Conservation (phyloP, 2,797 vertebrate genomes). For the Perodicticus potto region DNA sequence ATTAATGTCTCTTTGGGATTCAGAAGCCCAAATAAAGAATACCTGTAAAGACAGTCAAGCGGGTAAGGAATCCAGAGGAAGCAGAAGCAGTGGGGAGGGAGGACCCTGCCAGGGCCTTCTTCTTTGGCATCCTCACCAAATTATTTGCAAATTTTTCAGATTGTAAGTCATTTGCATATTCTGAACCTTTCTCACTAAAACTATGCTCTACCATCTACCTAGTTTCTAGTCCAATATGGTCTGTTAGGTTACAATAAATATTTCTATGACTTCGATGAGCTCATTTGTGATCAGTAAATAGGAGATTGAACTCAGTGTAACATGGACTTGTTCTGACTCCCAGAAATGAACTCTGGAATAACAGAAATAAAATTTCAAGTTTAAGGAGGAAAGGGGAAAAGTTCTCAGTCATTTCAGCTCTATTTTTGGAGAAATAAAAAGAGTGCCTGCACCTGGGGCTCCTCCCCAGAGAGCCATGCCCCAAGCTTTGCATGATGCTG, state of each 20-base stretch:
- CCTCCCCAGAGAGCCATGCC: neutral
- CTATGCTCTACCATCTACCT: neutral
- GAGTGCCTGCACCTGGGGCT: neutral
- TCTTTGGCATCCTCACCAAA: neutral
- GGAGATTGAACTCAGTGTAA: neutral
- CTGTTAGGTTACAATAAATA: neutral
- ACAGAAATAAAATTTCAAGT: constrained; percentile 24
- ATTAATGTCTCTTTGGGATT: neutral
- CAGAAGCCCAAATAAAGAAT: neutral
- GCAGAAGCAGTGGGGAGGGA: neutral
- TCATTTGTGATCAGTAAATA: neutral
- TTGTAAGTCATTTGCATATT: neutral
- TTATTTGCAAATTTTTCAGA: neutral
- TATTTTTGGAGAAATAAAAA: constrained; percentile 28
- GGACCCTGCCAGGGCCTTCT: neutral
- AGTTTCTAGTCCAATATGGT: neutral
- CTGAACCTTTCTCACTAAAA: constrained; percentile 14
- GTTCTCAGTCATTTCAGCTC: neutral
- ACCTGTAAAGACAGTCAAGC: neutral
- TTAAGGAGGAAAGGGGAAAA: neutral
- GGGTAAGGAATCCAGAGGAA: neutral
- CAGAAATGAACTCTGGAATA: neutral
- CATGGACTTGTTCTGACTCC: neutral
- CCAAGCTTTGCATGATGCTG: neutral
- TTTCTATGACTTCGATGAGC: neutral